Evolutionary conservation across 2,797 vertebrate species (phyloP), one percentile per base, ranked within the genome.

Genomic region (Chaenodraco wilsoni): DNA sequence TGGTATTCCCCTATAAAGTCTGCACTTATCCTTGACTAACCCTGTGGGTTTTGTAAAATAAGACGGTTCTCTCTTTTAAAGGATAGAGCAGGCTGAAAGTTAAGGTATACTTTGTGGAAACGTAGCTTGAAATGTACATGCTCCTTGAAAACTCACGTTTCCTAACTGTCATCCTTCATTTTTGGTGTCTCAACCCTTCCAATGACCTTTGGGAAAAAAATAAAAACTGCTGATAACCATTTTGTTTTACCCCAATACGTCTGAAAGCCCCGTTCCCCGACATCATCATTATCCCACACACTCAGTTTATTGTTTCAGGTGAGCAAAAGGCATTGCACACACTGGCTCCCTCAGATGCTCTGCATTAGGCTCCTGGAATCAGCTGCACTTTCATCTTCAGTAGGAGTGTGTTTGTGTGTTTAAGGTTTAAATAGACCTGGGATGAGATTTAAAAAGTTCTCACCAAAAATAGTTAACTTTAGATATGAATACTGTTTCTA

Each of bases 301-400:
- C 92, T 74, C 46, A 55, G 94, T 97, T 97, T 98, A 97, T 97
- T 97, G 97, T 94, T 95, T 96, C 96, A 98, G 96, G 96, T 97
- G 96, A 96, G 94, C 90, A 93, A 95, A 93, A 91, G 93, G 94
- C 94, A 94, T 96, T 93, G 78, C 95, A 89, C 95, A 93, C 93
- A 93, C 89, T 94, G 89, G 92, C 93, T 94, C 93, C 94, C 93
- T 95, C 96, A 95, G 95, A 96, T 96, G 95, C 95, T 96, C 95
- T 95, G 96, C 95, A 96, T 96, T 96, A 95, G 91, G 94, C 95
- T 96, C 94, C 95, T 96, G 94, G 94, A 96, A 95, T 95, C 94
- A 68, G 84, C 93, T 69, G 87, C 88, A 86, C 95, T 96, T 96
- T 96, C 94, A 96, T 96, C 94, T 95, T 67, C 49, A 50, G 59